Conservation (phyloP, 2,113 vertebrate species). For the Tiliqua scincoides region DNA sequence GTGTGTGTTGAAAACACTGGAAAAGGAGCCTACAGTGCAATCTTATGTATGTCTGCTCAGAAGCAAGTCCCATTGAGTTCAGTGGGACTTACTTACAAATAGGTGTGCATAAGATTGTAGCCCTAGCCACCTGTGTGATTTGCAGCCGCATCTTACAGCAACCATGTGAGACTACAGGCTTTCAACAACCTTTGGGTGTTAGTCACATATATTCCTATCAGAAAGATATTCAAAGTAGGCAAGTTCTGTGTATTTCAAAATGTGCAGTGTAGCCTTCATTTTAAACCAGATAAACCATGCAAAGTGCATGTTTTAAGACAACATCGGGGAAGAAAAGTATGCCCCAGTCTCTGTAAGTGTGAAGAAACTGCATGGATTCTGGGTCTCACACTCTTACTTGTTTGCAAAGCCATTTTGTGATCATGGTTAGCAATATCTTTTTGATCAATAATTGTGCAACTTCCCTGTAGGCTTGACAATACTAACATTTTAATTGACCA, state of each 20-base stretch:
- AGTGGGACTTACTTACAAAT: too few species aligned
- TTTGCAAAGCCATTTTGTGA: not conserved
- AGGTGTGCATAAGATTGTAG: not conserved
- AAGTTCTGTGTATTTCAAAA: not conserved
- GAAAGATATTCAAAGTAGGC: too few species aligned
- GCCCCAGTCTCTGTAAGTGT: not conserved
- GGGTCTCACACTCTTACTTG: not conserved
- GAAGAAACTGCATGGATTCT: not conserved
- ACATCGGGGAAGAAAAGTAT: not conserved
- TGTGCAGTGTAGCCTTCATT: not conserved
- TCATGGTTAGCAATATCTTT: not conserved
- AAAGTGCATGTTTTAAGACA: not conserved
- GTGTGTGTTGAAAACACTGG: not conserved
- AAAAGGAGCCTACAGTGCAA: too few species aligned
- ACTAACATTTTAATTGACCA: not conserved
- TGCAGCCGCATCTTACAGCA: slow-evolving; percentile 18
- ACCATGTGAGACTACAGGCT: slow-evolving; percentile 10
- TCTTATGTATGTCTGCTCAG: too few species aligned
- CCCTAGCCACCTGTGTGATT: slow-evolving; percentile 17
- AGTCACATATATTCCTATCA: not conserved
- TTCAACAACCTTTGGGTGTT: not conserved
- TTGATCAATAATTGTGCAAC: not conserved
- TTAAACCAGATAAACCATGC: not conserved
- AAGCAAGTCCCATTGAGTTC: too few species aligned
- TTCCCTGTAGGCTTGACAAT: slow-evolving; percentile 20